Conservation (phyloP, 2,797 vertebrate species). For the Margarornis squamiger region DNA sequence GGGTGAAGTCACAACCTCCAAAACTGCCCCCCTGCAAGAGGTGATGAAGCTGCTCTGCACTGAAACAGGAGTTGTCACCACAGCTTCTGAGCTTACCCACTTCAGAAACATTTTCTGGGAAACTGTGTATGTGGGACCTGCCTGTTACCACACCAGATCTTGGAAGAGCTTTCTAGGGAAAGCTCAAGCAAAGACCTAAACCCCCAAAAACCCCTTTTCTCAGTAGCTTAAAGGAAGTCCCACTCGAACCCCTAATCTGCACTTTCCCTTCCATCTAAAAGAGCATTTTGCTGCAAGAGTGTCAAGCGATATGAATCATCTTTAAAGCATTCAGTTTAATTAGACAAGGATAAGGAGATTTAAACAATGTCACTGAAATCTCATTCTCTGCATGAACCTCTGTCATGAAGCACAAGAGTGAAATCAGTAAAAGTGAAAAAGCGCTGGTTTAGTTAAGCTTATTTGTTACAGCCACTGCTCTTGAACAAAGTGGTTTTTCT, state of each 20-base stretch:
- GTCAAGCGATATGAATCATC: conserved; percentile 60
- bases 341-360: conserved; percentile 78
- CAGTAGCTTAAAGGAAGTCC: not conserved
- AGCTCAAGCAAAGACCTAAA: not conserved
- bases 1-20: not conserved
- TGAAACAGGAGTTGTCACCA: not conserved
- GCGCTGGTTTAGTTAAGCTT: conserved; percentile 67
- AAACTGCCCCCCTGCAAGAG: not conserved
- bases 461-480: conserved; percentile 77
- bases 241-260: not conserved
- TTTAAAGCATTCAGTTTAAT: conserved; percentile 77
- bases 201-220: not conserved
- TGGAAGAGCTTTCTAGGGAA: not conserved
- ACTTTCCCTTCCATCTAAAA: not conserved
- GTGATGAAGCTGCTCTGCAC: not conserved
- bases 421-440: conserved; percentile 76
- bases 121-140: not conserved
- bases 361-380: conserved; percentile 58
- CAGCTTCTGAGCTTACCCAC: not conserved
- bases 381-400: conserved; percentile 67
- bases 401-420: conserved; percentile 62
- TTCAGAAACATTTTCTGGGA: not conserved
- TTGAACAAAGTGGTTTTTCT: conserved; percentile 75
- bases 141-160: not conserved
- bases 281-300: not conserved